Base-by-base conservation (phyloP, 2,113 vertebrate genomes). In the Myrmecobius fasciatus region DNA sequence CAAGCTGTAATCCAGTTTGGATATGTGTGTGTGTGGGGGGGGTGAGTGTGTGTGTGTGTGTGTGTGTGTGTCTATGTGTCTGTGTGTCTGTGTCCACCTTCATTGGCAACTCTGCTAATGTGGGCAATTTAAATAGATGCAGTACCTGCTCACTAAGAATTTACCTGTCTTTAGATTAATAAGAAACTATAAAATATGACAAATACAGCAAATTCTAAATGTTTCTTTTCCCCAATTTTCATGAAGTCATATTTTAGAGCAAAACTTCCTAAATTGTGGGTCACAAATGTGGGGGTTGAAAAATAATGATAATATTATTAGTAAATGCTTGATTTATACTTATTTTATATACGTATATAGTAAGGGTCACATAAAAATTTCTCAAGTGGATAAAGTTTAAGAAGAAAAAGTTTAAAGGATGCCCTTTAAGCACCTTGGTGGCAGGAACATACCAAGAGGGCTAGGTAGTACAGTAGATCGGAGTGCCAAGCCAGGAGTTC, bases 371-470 rank as follows among this genome's bases (percentile, higher is more conserved):
- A 49, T 49, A 49, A 49, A 49, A 49, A 8, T 8, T 49, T 49
- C 49, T 49, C 49, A 49, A 49, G 49, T 49, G 49, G 7, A 49
- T 8, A 49, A n/a, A n/a, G n/a, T n/a, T n/a, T n/a, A n/a, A n/a
- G n/a, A n/a, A n/a, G n/a, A n/a, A n/a, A n/a, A n/a, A n/a, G n/a
- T n/a, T 0, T 97, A 96, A 96, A 96, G 91, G 90, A 89, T 94
- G 97, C 94, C 97, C 94, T 94, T 93, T n/a, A 60, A 52, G 75
- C 4, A 0, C 93, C 3, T 31, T 11, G 94, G 88, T 94, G 91
- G 95, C 97, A 94, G 12, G 96, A 67, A 93, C 25, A 96, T 98
- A 98, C 89, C 52, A 95, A 93, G 52, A 47, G 20, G 96, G 96
- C 96, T 94, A 94, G 52, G 0, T 52, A 14, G 47, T 43, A 2